Evolutionary conservation across 2,888 invertebrate species (phyloP).

Genomic region (Cremastinae sp.): DNA sequence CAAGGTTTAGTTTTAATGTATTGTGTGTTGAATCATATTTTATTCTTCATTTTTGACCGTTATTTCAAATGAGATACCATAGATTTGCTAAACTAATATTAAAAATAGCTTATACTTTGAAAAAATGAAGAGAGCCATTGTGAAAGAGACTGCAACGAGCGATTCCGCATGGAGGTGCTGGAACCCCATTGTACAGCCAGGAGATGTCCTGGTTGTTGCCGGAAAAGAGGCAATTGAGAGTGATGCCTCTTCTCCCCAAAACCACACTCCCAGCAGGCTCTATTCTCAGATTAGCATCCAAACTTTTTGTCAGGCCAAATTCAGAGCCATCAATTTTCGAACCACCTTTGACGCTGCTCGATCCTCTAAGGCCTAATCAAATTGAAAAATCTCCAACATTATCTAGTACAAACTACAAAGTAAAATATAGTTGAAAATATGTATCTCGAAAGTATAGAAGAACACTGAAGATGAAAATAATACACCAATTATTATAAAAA

Average conservation of each 20-base stretch:
- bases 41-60: not conserved
- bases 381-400: conserved; percentile 12
- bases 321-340: conserved; percentile 71
- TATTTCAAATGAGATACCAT: no score
- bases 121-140: conserved; percentile 76
- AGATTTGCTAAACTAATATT: no score
- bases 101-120: conserved; percentile 68
- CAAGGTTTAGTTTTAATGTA: not conserved
- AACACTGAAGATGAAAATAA: no score
- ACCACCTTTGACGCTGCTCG: conserved; percentile 71
- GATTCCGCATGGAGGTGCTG: conserved; percentile 74
- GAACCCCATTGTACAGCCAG: conserved; percentile 75
- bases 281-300: conserved; percentile 70
- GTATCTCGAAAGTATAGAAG: no score
- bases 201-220: conserved; percentile 71
- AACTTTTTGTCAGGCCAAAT: conserved; percentile 66
- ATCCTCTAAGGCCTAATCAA: conserved; percentile 72
- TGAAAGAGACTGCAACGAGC: conserved; percentile 71
- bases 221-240: conserved; percentile 72
- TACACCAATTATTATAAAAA: no score
- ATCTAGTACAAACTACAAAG: not conserved
- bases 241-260: conserved; percentile 74
- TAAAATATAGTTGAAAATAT: conserved; percentile 18
- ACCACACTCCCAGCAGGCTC: conserved; percentile 75
- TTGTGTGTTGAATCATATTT: not conserved